A percentile compares a stretch with the other conserved stretches of the same genome.
Conservation (phyloP, 2,113 vertebrate species). For the Coreoperca whiteheadi region DNA sequence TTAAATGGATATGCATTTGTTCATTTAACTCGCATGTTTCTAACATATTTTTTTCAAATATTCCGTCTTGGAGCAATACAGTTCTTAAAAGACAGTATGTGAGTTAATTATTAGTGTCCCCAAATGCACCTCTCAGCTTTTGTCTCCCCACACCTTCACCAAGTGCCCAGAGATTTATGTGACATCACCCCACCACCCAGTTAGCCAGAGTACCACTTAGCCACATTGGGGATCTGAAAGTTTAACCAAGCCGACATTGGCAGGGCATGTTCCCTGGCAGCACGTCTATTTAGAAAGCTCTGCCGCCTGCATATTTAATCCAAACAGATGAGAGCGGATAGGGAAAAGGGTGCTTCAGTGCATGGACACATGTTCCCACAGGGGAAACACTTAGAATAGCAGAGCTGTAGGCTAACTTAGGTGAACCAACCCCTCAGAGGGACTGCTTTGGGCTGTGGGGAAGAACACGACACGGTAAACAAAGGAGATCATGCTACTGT, state of each 20-base stretch:
- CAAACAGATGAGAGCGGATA: slow-evolving; percentile 51
- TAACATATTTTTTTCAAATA: background rate
- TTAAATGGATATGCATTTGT: background rate
- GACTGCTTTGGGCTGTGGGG: slow-evolving; percentile 22
- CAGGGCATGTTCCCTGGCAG: slow-evolving; percentile 49
- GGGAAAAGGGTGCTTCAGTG: slow-evolving; percentile 34
- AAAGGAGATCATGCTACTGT: slow-evolving; percentile 9
- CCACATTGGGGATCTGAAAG: slow-evolving; percentile 58
- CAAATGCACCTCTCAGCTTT: slow-evolving; percentile 17
- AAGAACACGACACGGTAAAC: slow-evolving; percentile 18
- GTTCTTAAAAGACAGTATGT: background rate
- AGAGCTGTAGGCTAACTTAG: slow-evolving; percentile 30
- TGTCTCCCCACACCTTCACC: background rate
- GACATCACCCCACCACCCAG: slow-evolving; percentile 15
- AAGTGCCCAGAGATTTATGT: slow-evolving; percentile 33
- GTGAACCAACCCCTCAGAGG: slow-evolving; percentile 22
- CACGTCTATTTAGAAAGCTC: slow-evolving; percentile 44
- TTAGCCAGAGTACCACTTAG: slow-evolving; percentile 48
- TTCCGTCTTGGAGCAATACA: background rate
- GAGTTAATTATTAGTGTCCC: background rate
- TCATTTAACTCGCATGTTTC: background rate
- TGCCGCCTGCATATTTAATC: slow-evolving; percentile 72
- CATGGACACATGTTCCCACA: slow-evolving; percentile 49
- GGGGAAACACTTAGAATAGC: slow-evolving; percentile 42
- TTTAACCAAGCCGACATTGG: slow-evolving; percentile 63